Base-by-base conservation (phyloP, 2,797 vertebrate species). In the Pangasius mekongensis region DNA sequence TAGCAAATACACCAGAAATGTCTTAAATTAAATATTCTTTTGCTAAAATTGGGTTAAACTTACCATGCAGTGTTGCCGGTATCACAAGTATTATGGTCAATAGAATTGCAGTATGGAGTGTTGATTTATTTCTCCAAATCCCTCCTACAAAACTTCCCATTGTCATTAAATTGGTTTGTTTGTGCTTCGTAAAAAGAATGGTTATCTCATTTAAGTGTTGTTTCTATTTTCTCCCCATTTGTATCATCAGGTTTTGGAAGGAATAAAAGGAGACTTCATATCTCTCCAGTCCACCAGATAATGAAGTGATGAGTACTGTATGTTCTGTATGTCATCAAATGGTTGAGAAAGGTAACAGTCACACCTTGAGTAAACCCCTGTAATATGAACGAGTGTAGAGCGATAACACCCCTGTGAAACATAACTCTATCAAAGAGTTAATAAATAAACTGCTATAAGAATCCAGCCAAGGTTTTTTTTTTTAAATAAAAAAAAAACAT, bases 281-380 rank as follows among this genome's bases (percentile, higher is more conserved):
- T 56, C 14, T 87, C 33, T 52, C 36, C 24, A 27, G 30, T 64
- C 27, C 36, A 49, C n/a, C 30, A 78, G 33, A 84, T 67, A 30
- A 86, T 58, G 43, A 87, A 71, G 58, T 52, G 74, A 84, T 85
- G 58, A 33, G 16, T 9, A 11, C 20, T 9, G 27, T 69, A 52
- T 80, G 56, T 86, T 27, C 43, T 27, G 76, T 11, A 11, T 85
- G 62, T n/a, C 18, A 14, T 43, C 33, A 14, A 39, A 56, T 39
- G 1, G 24, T 66, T 67, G 52, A 84, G 43, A n/a, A 88, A 66
- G 84, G 18, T 33, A 13, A 71, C 11, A 66, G 86, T 82, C 81
- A 89, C 90, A 33, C 90, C 90, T 91, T 91, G 0, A 67, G 88
- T 82, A 88, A 89, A 89, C 84, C 22, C 9, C 27, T 16, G 36